Base-by-base conservation (phyloP, 2,888 invertebrate genomes). In the Sarcophaga variegata region DNA sequence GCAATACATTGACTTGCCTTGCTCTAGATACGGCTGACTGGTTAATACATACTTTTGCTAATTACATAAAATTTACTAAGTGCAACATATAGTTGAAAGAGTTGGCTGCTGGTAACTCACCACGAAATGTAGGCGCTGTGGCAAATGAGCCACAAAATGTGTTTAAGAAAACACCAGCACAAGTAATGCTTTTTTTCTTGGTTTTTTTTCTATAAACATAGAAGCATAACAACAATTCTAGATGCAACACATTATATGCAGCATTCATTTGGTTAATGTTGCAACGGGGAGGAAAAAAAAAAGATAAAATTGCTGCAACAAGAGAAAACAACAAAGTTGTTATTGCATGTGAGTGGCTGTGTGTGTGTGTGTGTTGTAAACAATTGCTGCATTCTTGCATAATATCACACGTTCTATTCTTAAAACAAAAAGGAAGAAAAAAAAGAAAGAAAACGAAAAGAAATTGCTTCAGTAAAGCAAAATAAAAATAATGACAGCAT, bases 341-440 rank as follows among this genome's bases (percentile, higher is more conserved):
- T 37, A 37, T 37, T 10, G 37, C 37, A 8, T 2, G 37, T 45
- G 71, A 37, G 67, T 81, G 71, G 59, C 59, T 64, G 20, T 64
- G 70, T 60, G 70, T 74, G 1, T 22, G 83, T 81, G 70, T 81
- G 84, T 75, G 70, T 59, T 87, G 78, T 59, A 85, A 85, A 88
- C 88, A 88, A 88, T 88, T 88, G 89, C 87, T 84, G 88, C 89
- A 89, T 89, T 89, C 89, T 88, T 89, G 87, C 88, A 89, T 88
- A 89, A 89, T 86, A 88, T 88, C 88, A 89, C 87, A 88, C 85
- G 87, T 87, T 87, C 79, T 84, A 74, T 70, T 37, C 25, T 63
- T 11, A 62, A 70, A 67, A 67, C 67, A 67, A 45, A 85, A 49
- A 76, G 64, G 25, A 62, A 71, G 4, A 62, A 1, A 22, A 22